Conservation (phyloP, 2,888 invertebrate genomes). For the Pinctada fucata region DNA sequence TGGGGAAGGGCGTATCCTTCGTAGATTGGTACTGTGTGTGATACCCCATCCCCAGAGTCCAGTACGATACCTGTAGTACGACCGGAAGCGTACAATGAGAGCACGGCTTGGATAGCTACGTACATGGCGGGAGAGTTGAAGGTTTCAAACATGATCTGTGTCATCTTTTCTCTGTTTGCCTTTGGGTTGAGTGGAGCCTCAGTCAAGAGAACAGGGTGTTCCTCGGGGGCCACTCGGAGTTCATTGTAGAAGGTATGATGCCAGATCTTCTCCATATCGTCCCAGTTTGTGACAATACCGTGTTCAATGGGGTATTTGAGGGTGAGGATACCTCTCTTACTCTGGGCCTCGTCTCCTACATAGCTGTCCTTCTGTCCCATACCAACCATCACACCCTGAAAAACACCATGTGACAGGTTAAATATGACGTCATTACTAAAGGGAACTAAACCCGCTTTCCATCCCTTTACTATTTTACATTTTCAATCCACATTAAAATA, state of each 20-base stretch:
- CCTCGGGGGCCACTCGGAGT: conserved; percentile 92
- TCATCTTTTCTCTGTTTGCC: conserved; percentile 83
- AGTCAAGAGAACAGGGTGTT: conserved; percentile 88
- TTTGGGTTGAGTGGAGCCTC: conserved; percentile 92
- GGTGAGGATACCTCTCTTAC: conserved; percentile 68
- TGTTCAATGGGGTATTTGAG: conserved; percentile 70
- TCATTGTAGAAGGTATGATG: conserved; percentile 75
- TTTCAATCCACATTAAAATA: no score
- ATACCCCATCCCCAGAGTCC: conserved; percentile 62
- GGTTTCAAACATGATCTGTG: conserved; percentile 77
- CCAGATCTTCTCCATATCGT: conserved; percentile 75
- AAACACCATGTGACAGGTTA: no score
- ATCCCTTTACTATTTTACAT: no score
- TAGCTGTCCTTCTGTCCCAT: conserved; percentile 70
- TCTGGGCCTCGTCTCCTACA: conserved; percentile 70
- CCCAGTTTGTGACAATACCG: conserved; percentile 73
- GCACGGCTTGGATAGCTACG: conserved; percentile 86
- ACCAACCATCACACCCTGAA: conserved; percentile 55
- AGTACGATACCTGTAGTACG: conserved; percentile 77
- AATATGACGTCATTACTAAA: no score
- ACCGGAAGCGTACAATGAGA: conserved; percentile 80
- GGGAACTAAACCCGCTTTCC: no score
- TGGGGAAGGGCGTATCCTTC: conserved; percentile 18
- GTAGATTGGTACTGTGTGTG: conserved; percentile 50
- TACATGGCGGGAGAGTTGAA: conserved; percentile 40